Conservation (phyloP, 2,888 invertebrate genomes). For the Phengaris alcon region DNA sequence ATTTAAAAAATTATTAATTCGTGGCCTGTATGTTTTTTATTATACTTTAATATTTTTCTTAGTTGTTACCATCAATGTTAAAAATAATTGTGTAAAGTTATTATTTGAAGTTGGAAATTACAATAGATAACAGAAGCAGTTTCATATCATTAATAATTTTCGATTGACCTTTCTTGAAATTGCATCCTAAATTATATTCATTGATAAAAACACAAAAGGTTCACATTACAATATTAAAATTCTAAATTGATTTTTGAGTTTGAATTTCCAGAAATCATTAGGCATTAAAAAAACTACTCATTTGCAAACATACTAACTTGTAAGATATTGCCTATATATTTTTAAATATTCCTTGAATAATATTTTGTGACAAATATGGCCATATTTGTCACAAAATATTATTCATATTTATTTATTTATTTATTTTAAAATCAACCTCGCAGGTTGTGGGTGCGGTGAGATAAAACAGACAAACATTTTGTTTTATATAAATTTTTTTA, state of each 20-base stretch:
- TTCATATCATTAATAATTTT: background rate
- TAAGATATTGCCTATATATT: conserved; percentile 4
- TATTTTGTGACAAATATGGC: conserved; percentile 44
- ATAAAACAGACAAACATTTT: conserved; percentile 2
- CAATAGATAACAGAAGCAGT: background rate
- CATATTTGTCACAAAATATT: too few species aligned
- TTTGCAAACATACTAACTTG: conserved; percentile 1
- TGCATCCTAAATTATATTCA: background rate
- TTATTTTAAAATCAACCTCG: conserved; percentile 53
- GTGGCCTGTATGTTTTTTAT: background rate
- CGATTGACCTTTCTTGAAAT: background rate
- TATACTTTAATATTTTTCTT: too few species aligned
- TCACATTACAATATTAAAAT: too few species aligned
- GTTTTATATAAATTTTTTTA: background rate
- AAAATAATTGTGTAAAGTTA: background rate
- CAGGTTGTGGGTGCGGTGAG: conserved; percentile 58
- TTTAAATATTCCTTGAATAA: conserved; percentile 7
- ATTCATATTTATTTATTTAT: too few species aligned
- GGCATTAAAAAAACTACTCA: background rate
- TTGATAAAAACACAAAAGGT: too few species aligned
- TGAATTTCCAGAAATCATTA: background rate
- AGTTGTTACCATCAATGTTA: background rate
- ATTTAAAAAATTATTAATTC: background rate
- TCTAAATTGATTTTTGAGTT: background rate
- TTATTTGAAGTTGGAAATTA: too few species aligned